Evolutionary conservation across 2,113 vertebrate genomes (phyloP).

Genomic region (Tylochromis polylepis): DNA sequence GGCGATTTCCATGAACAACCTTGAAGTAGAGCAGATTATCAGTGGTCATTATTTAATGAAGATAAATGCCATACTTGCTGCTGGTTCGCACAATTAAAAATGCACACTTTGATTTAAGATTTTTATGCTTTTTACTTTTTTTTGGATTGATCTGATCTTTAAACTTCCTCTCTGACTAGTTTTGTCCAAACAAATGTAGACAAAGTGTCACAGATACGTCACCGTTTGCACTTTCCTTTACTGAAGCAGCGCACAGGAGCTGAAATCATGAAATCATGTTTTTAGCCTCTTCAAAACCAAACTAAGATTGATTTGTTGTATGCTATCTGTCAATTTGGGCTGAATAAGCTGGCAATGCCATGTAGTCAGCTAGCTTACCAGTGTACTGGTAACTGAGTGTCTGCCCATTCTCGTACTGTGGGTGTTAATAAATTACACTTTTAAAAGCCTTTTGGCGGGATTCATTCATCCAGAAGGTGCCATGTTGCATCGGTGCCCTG

Average conservation of each 20-base stretch:
- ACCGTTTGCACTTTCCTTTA: rapidly evolving
- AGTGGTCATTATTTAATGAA: neutral
- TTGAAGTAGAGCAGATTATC: neutral
- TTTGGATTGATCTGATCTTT: neutral
- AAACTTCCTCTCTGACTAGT: rapidly evolving
- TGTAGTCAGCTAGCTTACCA: neutral
- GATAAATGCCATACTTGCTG: neutral
- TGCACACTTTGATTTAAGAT: neutral
- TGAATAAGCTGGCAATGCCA: neutral
- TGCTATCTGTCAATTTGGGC: neutral
- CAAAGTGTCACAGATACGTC: neutral
- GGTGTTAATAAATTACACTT: neutral
- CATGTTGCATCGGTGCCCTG: neutral
- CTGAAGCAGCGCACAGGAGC: neutral
- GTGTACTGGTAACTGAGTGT: neutral
- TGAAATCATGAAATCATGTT: neutral
- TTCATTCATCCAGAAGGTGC: neutral
- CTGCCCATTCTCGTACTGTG: no score
- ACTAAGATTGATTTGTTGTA: neutral
- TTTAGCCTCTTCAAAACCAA: neutral
- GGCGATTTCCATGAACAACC: neutral
- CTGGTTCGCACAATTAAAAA: neutral
- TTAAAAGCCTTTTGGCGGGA: neutral
- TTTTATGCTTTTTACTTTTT: no score
- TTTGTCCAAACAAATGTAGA: neutral